Evolutionary conservation across 2,113 vertebrate species (phyloP), one percentile per base, ranked within the genome.

Genomic region (Proteles cristata): DNA sequence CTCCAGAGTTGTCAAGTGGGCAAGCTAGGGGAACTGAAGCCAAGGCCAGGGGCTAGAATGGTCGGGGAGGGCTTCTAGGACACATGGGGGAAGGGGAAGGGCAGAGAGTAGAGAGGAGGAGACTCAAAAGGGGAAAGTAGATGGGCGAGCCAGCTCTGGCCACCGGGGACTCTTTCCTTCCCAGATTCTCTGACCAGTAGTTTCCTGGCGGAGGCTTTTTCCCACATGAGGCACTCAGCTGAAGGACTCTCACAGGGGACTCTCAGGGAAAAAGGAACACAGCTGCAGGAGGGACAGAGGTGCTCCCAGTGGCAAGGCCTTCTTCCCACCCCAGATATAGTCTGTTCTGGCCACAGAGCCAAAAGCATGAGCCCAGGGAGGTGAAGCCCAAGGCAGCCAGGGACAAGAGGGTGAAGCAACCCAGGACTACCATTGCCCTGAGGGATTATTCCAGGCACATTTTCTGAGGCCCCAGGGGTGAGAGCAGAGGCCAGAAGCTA

Each of bases 231-330:
- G 43, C 55, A 1, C 66, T 79, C 43, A 3, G n/a, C 63, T 68
- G 14, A 71, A 26, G 45, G 79, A 39, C 94, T 96, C 79, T 96
- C 96, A 26, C 0, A 2, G 76, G 95, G 76, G 68, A 39, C 93
- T 95, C 87, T 96, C 96, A 26, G 0, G 4, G 71, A 92, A 61
- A 97, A 39, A 11, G 71, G 48, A 68, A 43, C 76, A 55, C 91
- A 97, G 96, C 97, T 93, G 93, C 55, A 28, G 82, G 93, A 76
- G 96, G 68, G 73, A 73, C 68, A 31, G 97, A 91, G 93, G 86
- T 82, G 89, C 73, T 80, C 87, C 74, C 19, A 14, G 83, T 61
- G 74, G 39, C 48, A 7, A 96, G 77, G 45, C 28, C 86, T 90
- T 43, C 71, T 74, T 95, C 43, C 39, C 39, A 58, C 43, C 95